Evolutionary conservation across 1,140 invertebrate genomes (phyloP).

Genomic region (Asbolus verrucosus): DNA sequence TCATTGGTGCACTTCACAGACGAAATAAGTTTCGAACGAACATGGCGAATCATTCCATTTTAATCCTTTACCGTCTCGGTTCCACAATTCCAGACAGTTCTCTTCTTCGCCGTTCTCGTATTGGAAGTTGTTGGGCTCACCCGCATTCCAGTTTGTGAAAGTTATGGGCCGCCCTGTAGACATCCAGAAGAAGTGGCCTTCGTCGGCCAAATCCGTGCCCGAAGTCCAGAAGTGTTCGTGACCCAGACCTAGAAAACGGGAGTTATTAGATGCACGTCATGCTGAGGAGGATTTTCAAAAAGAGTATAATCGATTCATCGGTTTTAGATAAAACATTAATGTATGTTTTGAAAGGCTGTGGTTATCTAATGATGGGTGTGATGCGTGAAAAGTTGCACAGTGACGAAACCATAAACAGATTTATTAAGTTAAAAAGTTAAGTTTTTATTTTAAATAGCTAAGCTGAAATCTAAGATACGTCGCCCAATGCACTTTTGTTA

Average conservation of each 20-base stretch:
- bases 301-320: no score
- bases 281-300: no score
- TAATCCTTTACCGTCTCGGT: constrained; percentile 89
- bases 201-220: constrained; percentile 90
- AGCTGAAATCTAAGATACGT: no score
- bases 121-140: constrained; percentile 90
- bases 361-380: constrained; percentile 3
- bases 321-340: no score
- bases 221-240: constrained; percentile 94
- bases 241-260: constrained; percentile 75
- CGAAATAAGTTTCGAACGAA: constrained; percentile 92
- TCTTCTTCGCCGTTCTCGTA: constrained; percentile 94
- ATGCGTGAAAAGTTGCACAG: background rate
- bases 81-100: constrained; percentile 91
- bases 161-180: constrained; percentile 87
- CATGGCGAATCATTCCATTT: constrained; percentile 95
- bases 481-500: no score
- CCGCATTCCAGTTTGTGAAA: constrained; percentile 93
- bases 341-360: background rate
- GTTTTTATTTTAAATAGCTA: no score
- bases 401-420: no score
- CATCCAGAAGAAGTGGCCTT: constrained; percentile 94
- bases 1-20: constrained; percentile 83
- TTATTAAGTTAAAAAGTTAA: no score
- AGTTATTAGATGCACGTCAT: no score